These are phyloP conservation scores for Pungitius pungitius DNA, from an alignment of 2,113 vertebrate genomes.

Conservation along the genomic window DNA sequence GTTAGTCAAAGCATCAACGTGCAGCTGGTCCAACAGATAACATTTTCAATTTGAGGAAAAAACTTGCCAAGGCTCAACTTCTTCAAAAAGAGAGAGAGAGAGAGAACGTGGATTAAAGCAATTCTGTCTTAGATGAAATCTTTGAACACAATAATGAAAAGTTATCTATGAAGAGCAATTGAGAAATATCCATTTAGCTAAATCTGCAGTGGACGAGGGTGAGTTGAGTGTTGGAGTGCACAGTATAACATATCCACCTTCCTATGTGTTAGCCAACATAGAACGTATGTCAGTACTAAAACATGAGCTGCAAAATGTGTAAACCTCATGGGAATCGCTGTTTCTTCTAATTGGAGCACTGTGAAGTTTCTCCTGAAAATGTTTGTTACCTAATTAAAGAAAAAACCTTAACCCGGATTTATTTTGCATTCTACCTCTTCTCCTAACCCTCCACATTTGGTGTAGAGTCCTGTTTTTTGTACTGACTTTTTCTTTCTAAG, in stretches of 20 bases:
- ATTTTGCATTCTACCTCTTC: neutral
- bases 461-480: neutral
- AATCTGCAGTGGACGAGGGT: slow-evolving; percentile 33
- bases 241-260: neutral
- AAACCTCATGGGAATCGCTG: neutral
- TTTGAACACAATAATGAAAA: no score
- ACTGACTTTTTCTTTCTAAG: neutral
- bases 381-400: slow-evolving; percentile 10
- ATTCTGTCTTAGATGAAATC: slow-evolving; percentile 55
- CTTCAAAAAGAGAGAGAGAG: neutral
- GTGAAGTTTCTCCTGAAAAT: slow-evolving; percentile 15
- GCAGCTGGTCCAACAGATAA: slow-evolving; percentile 65
- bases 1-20: slow-evolving; percentile 40
- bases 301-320: neutral
- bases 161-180: slow-evolving; percentile 45
- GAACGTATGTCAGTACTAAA: slow-evolving; percentile 1
- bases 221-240: slow-evolving; percentile 12
- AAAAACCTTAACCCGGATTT: neutral
- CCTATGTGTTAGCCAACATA: neutral
- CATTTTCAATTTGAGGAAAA: slow-evolving; percentile 60
- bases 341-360: neutral
- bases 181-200: slow-evolving; percentile 42
- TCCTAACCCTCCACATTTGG: neutral
- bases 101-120: slow-evolving; percentile 52
- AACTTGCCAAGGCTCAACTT: slow-evolving; percentile 36